Conservation (phyloP, 1,140 invertebrate genomes). For the Drosophila seguyi region DNA sequence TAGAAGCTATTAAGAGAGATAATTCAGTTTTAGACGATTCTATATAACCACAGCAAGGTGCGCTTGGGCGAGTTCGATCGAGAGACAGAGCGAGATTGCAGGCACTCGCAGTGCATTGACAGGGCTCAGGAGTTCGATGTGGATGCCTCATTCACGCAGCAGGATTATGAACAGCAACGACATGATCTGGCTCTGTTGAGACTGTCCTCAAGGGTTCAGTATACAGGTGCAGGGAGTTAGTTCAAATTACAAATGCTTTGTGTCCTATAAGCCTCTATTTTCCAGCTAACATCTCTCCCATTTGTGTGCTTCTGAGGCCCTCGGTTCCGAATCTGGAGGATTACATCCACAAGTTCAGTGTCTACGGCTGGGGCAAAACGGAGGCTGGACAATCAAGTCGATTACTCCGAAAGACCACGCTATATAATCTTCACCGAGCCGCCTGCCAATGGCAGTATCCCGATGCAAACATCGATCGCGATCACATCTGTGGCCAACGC, state of each 20-base stretch:
- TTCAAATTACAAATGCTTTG: accelerated
- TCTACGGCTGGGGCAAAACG: conserved; percentile 18
- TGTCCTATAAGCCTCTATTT: not conserved
- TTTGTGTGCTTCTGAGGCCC: conserved; percentile 20
- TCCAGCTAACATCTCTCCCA: conserved; percentile 7
- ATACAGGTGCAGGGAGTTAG: not conserved
- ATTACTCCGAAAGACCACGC: not conserved
- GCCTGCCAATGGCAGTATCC: not conserved
- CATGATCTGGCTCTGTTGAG: conserved; percentile 19
- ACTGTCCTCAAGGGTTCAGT: not conserved
- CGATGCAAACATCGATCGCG: not conserved
- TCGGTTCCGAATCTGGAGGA: not conserved
- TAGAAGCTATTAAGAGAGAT: accelerated
- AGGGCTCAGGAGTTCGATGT: not conserved
- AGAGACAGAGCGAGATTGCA: not conserved
- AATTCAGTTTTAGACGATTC: not conserved
- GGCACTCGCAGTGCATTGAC: not conserved
- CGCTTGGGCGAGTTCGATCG: conserved; percentile 1
- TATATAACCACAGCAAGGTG: not conserved
- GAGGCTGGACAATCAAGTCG: not conserved
- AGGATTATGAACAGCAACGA: not conserved
- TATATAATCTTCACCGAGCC: not conserved
- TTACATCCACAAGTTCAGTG: not conserved
- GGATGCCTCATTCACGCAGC: not conserved
- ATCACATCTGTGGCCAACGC: conserved; percentile 12